These are phyloP conservation scores for Trichonephila inaurata DNA, from an alignment of 1,140 invertebrate species.

Conservation along the genomic window DNA sequence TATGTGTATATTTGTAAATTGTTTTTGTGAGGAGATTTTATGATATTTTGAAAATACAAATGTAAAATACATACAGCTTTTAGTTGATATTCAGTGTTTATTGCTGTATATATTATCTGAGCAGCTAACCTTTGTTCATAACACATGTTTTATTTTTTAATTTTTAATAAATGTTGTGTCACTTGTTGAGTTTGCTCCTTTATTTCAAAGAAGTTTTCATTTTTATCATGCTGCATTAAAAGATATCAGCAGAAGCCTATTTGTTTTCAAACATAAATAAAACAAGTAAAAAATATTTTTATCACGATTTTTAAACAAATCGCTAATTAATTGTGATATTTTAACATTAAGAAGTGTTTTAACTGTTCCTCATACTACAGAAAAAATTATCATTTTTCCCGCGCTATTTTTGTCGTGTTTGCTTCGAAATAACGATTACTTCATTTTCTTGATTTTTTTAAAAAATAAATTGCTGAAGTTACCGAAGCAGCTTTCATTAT, in stretches of 20 bases:
- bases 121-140: constrained; percentile 1
- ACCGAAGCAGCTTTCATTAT: no score
- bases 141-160: not conserved
- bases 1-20: no score
- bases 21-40: no score
- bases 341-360: not conserved
- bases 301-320: no score
- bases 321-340: no score
- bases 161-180: constrained; percentile 10
- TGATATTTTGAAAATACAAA: no score
- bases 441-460: not conserved
- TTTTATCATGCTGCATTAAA: no score
- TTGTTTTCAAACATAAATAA: no score
- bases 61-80: not conserved
- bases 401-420: no score
- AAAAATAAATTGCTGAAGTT: not conserved
- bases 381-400: not conserved
- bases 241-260: no score
- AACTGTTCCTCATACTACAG: not conserved
- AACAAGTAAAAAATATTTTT: no score
- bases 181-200: not conserved
- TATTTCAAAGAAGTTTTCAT: not conserved
- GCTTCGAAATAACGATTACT: not conserved
- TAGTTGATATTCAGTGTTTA: not conserved
- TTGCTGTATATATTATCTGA: not conserved